Evolutionary conservation across 2,888 invertebrate genomes (phyloP).

Genomic region (Mesorhabditis spiculigera): DNA sequence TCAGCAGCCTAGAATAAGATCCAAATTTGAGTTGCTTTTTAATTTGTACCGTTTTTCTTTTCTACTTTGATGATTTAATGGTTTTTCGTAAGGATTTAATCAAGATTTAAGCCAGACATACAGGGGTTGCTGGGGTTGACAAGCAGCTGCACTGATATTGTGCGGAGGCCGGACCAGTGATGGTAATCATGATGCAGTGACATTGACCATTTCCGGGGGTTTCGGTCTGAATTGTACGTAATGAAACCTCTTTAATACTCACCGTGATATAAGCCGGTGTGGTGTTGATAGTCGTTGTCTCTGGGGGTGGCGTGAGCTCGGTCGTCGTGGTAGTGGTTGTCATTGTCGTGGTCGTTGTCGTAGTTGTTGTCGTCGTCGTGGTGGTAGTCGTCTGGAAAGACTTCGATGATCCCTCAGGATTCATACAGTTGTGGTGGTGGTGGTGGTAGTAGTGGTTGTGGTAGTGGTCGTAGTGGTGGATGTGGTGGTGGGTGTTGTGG

Average conservation of each 20-base stretch:
- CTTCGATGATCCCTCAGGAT: too few relatives aligned
- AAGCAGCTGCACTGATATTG: slow-evolving; percentile 43
- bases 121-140: slow-evolving; percentile 15
- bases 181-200: slow-evolving; percentile 45
- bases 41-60: neutral
- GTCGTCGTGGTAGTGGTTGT: slow-evolving; percentile 19
- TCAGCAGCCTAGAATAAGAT: slow-evolving; percentile 6
- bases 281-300: slow-evolving; percentile 21
- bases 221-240: too few relatives aligned
- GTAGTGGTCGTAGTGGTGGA: slow-evolving; percentile 25
- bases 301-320: slow-evolving; percentile 10
- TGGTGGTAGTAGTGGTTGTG: slow-evolving; percentile 20
- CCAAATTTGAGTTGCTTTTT: too few relatives aligned
- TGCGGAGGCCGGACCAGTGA: slow-evolving; percentile 39
- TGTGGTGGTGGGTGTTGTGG: neutral
- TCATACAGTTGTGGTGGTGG: slow-evolving; percentile 15
- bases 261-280: slow-evolving; percentile 16
- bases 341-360: slow-evolving; percentile 20
- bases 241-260: too few relatives aligned
- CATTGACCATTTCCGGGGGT: slow-evolving; percentile 17
- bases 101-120: neutral
- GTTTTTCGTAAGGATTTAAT: neutral
- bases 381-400: slow-evolving; percentile 18
- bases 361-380: slow-evolving; percentile 21
- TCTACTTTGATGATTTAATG: neutral